Evolutionary conservation across 2,888 invertebrate genomes (phyloP).

Genomic region (Galeruca laticollis): DNA sequence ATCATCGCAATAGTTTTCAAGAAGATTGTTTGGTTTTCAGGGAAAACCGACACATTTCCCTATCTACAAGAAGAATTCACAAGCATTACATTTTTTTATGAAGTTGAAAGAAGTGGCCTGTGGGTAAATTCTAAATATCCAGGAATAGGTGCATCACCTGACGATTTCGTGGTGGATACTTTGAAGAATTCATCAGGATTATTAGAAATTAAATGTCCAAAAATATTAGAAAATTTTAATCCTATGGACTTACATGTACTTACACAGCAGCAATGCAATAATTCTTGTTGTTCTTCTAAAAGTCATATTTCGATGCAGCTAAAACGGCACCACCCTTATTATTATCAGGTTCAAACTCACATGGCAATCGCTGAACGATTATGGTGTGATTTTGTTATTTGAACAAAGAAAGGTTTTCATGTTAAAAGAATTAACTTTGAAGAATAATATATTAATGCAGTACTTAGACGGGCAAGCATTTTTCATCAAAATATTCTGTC

Average conservation of each 20-base stretch:
- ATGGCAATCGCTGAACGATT: constrained; percentile 13
- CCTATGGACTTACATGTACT: constrained; percentile 10
- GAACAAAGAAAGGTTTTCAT: constrained; percentile 15
- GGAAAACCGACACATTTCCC: too few relatives aligned
- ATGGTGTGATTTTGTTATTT: constrained; percentile 19
- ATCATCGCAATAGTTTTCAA: too few relatives aligned
- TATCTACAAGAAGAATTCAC: too few relatives aligned
- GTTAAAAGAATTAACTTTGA: constrained; percentile 17
- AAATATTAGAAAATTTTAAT: constrained; percentile 13
- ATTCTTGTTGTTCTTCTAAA: constrained; percentile 1
- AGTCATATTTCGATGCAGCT: constrained; percentile 7
- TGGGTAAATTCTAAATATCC: constrained; percentile 23
- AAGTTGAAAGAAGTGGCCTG: constrained; percentile 4
- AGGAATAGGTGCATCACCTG: constrained; percentile 22
- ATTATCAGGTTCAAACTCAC: constrained; percentile 22
- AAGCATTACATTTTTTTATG: constrained; percentile 2
- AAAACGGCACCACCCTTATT: constrained; percentile 14
- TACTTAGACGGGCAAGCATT: too few relatives aligned
- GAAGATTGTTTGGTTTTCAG: too few relatives aligned
- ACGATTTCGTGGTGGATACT: too few relatives aligned
- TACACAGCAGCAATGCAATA: not conserved
- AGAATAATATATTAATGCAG: too few relatives aligned
- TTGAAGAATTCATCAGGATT: constrained; percentile 1
- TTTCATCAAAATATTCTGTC: too few relatives aligned
- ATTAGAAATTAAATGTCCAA: constrained; percentile 24